A percentile compares a stretch with the other conserved stretches of the same genome.
phyloP scores from a whole-genome alignment of 2,888 invertebrate species.

The Caenorhabditis virilis region DNA sequence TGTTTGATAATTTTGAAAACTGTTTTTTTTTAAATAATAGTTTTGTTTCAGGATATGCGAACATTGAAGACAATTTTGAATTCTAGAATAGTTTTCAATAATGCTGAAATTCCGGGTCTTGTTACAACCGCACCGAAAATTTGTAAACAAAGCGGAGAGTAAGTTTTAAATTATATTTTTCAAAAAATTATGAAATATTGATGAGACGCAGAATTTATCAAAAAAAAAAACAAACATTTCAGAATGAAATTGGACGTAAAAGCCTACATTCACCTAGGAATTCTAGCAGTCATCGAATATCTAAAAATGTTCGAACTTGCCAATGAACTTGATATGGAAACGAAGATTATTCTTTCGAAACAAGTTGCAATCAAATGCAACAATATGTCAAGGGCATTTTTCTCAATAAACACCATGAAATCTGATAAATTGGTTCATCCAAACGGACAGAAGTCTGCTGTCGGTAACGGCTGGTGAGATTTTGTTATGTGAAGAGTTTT shows the following conservation, averaged over 20 bases:
- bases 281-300: constrained; percentile 38
- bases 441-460: too few relatives aligned
- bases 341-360: constrained; percentile 13
- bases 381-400: constrained; percentile 31
- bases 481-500: neutral
- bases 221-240: too few relatives aligned
- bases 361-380: constrained; percentile 13
- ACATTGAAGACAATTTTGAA: constrained; percentile 7
- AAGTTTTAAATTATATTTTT: neutral
- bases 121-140: neutral
- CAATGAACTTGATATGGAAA: constrained; percentile 9
- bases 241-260: too few relatives aligned
- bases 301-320: constrained; percentile 47
- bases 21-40: too few relatives aligned
- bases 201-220: too few relatives aligned
- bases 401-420: constrained; percentile 25
- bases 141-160: neutral
- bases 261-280: constrained; percentile 12
- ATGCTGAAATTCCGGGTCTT: constrained; percentile 13
- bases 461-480: constrained; percentile 6
- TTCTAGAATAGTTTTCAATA: constrained; percentile 5
- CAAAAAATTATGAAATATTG: too few relatives aligned
- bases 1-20: too few relatives aligned
- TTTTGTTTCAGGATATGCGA: constrained; percentile 14
- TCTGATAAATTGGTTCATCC: constrained; percentile 38